Percentiles rank a stretch among this genome's conserved stretches.
phyloP scores from a whole-genome alignment of 2,797 vertebrate genomes.

The Cossypha dichroa region DNA sequence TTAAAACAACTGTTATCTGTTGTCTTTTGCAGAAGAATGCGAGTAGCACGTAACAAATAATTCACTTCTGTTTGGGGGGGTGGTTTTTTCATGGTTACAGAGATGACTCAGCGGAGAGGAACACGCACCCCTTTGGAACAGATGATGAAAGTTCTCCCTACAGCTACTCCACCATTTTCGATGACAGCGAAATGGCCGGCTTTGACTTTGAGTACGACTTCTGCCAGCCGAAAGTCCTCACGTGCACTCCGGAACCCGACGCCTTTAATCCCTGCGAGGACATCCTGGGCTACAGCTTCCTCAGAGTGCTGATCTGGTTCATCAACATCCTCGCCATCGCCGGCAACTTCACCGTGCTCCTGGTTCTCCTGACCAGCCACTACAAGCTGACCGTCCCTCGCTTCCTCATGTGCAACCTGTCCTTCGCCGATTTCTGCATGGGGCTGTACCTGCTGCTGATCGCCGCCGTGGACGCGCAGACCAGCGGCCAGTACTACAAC shows the following conservation, averaged over 20 bases:
- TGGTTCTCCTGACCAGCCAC: constrained; percentile 83
- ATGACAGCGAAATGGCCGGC: constrained; percentile 45
- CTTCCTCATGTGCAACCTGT: constrained; percentile 94
- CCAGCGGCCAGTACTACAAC: constrained; percentile 89
- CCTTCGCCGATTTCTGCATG: constrained; percentile 92
- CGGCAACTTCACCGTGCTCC: constrained; percentile 85
- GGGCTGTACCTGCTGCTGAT: constrained; percentile 91
- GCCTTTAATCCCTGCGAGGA: constrained; percentile 93
- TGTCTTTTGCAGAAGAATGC: background rate
- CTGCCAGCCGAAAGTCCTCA: constrained; percentile 80
- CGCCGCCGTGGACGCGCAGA: constrained; percentile 84
- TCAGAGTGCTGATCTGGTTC: constrained; percentile 88
- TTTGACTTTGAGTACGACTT: constrained; percentile 76
- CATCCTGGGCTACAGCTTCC: constrained; percentile 86
- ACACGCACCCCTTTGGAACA: background rate
- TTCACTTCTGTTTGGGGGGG: background rate
- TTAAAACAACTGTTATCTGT: background rate
- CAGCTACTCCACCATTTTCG: constrained; percentile 67
- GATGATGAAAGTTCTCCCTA: constrained; percentile 48
- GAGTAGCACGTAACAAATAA: background rate
- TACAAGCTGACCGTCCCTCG: constrained; percentile 87
- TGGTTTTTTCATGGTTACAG: constrained; percentile 14
- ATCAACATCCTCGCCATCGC: constrained; percentile 83
- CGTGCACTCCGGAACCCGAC: constrained; percentile 85
- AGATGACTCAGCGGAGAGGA: background rate